Evolutionary conservation across 2,888 invertebrate genomes (phyloP).

Genomic region (Diarsia mendica): DNA sequence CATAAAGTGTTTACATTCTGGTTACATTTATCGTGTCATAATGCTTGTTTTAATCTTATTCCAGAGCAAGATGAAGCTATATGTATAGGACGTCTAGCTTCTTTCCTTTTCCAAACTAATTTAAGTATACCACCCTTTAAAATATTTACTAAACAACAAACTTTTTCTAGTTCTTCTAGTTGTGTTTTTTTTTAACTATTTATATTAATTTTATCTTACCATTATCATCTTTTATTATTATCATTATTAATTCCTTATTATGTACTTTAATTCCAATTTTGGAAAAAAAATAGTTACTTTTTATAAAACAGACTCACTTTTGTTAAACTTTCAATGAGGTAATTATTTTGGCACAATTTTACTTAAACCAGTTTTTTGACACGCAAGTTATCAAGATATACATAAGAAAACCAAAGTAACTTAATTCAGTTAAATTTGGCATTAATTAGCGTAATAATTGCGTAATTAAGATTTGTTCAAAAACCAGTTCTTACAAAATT

Average conservation of each 20-base stretch:
- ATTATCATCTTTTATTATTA: no score
- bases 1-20: neutral
- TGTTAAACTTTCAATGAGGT: neutral
- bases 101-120: neutral
- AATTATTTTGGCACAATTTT: slow-evolving; percentile 8
- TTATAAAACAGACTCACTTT: neutral
- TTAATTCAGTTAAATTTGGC: slow-evolving; percentile 4
- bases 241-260: slow-evolving; percentile 88
- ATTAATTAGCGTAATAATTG: neutral
- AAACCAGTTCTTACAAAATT: neutral
- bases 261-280: slow-evolving; percentile 80
- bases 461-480: slow-evolving; percentile 1
- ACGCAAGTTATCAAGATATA: neutral
- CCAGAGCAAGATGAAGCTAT: no score
- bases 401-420: slow-evolving; percentile 3
- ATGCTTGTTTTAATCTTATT: no score
- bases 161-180: slow-evolving; percentile 90
- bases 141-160: slow-evolving; percentile 92
- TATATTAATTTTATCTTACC: no score
- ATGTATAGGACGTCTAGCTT: neutral
- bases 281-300: neutral
- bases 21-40: neutral
- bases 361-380: slow-evolving; percentile 1
- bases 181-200: no score
- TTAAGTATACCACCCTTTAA: slow-evolving; percentile 83